These are phyloP conservation scores for Natator depressus DNA, from an alignment of 2,113 vertebrate genomes.

Conservation along the genomic window DNA sequence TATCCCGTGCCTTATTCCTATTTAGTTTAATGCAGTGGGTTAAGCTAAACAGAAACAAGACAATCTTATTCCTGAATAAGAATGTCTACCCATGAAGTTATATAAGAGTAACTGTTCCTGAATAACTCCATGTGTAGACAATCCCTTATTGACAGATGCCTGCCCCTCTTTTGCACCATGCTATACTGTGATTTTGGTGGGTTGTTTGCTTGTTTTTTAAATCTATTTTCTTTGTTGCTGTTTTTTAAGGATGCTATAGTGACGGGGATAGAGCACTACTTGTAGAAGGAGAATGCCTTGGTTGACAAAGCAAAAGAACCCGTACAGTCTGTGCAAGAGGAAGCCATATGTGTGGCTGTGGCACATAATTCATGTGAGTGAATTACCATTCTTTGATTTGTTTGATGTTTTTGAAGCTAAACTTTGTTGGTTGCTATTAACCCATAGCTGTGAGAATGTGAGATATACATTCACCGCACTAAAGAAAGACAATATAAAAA, in stretches of 20 bases:
- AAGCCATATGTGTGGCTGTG: not conserved
- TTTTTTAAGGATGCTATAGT: not conserved
- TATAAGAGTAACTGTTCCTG: not conserved
- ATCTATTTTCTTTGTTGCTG: not conserved
- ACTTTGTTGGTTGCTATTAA: conserved; percentile 24
- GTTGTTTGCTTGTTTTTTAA: not conserved
- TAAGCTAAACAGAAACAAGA: conserved; percentile 50
- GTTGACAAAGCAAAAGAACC: not conserved
- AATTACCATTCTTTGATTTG: conserved; percentile 7
- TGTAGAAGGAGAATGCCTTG: too few relatives aligned
- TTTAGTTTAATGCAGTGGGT: not conserved
- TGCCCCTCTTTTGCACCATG: not conserved
- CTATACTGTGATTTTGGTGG: not conserved
- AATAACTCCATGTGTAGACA: conserved; percentile 6
- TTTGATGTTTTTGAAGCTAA: conserved; percentile 43
- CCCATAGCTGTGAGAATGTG: not conserved
- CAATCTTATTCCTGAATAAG: conserved; percentile 37
- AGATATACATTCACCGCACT: not conserved
- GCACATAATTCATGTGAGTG: not conserved
- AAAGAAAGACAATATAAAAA: not conserved
- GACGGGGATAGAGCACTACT: not conserved
- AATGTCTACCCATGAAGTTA: conserved; percentile 1
- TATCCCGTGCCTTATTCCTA: not conserved
- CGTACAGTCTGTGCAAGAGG: not conserved
- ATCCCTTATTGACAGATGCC: conserved; percentile 32